Evolutionary conservation across 2,113 vertebrate genomes (phyloP), one percentile per base, ranked within the genome.

Genomic region (Odocoileus virginianus): DNA sequence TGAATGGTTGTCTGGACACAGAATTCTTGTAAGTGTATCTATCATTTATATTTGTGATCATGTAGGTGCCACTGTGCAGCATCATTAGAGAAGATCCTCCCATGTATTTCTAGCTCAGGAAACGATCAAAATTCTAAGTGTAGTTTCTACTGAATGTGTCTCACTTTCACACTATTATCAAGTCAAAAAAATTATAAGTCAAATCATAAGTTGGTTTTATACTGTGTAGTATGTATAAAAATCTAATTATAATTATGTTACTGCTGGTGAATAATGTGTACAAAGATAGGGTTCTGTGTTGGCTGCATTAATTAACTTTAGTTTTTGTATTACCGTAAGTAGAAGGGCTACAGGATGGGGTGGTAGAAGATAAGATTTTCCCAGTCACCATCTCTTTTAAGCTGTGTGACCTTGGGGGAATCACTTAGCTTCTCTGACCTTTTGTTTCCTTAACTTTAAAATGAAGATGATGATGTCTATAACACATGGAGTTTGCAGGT

Each of bases 401-500:
- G n/a, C 21, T 94, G 4, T 67, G 40, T 94, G 86, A 86, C 5
- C 5, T 36, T 30, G 25, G 17, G 33, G 9, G 50, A 60, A 71
- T 67, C 19, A 33, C 1, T 89, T 86, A 54, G n/a, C 27, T 55
- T 97, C 28, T 81, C 33, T 52, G n/a, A 5, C 12, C 14, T 33
- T 67, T 90, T 84, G 30, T 92, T 87, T 94, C 9, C 8, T 64
- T 57, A 95, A 25, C 23, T 84, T 57, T n/a, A 95, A 89, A 81
- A 11, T 58, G 27, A 64, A 64, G 55, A n/a, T 47, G 30, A 30
- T 36, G 33, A 47, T 3, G 45, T n/a, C 30, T 67, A 15, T 1
- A 67, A 55, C 12, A 94, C 3, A 5, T 9, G 7, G 27, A 82
- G 14, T 1, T 61, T 89, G 40, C 14, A 3, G 14, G 6, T 60